These are phyloP conservation scores for Alosa alosa DNA, from an alignment of 2,113 vertebrate genomes.

Conservation along the genomic window DNA sequence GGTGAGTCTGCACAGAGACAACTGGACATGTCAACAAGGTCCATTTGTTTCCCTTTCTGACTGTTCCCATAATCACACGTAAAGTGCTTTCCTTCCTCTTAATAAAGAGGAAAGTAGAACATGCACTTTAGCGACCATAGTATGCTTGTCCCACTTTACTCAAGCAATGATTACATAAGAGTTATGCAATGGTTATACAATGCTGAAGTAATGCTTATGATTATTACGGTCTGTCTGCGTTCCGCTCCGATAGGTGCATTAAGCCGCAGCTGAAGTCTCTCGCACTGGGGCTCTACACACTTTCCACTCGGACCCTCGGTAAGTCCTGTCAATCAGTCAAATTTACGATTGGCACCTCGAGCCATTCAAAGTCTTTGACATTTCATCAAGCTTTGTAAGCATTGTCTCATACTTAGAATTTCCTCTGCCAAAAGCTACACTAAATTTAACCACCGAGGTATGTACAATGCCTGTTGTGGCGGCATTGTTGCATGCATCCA, in stretches of 20 bases:
- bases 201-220: background rate
- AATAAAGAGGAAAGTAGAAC: background rate
- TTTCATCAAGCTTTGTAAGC: background rate
- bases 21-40: too few species aligned
- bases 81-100: too few species aligned
- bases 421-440: background rate
- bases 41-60: too few species aligned
- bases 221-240: background rate
- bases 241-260: slow-evolving; percentile 73
- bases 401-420: background rate
- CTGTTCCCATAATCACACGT: too few species aligned
- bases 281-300: slow-evolving; percentile 84
- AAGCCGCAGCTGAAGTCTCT: slow-evolving; percentile 87
- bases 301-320: slow-evolving; percentile 87
- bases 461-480: background rate
- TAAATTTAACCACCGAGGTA: background rate
- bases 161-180: background rate
- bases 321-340: slow-evolving; percentile 50
- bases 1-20: slow-evolving; percentile 58
- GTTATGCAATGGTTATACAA: background rate
- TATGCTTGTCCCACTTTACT: background rate
- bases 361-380: background rate
- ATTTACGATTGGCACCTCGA: background rate
- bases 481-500: background rate
- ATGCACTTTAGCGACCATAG: background rate